These are phyloP conservation scores for Panthera tigris DNA, from an alignment of 2,113 vertebrate genomes.

Conservation along the genomic window DNA sequence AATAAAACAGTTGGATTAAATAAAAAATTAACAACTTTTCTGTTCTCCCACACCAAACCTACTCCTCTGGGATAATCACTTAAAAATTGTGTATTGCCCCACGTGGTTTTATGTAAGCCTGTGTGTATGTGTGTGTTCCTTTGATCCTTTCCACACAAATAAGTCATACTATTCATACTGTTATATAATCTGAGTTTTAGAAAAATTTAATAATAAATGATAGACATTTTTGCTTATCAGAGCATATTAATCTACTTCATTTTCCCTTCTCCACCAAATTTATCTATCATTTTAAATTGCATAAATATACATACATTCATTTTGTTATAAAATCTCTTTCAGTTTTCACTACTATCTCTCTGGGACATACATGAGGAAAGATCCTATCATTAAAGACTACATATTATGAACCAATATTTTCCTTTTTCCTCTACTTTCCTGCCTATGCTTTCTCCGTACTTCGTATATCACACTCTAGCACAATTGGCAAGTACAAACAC, in stretches of 20 bases:
- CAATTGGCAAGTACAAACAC: background rate
- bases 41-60: background rate
- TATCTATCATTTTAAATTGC: background rate
- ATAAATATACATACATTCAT: background rate
- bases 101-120: background rate
- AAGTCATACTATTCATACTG: background rate
- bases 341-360: background rate
- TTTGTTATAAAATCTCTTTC: background rate
- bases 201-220: background rate
- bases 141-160: conserved; percentile 28
- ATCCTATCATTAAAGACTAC: background rate
- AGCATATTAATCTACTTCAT: background rate
- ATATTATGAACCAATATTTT: background rate
- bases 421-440: background rate
- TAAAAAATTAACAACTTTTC: background rate
- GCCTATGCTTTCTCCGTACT: background rate
- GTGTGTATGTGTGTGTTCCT: background rate
- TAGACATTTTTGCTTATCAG: background rate
- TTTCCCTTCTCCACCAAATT: background rate
- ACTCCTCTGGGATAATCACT: background rate
- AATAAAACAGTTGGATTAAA: background rate
- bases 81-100: background rate
- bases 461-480: background rate
- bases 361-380: background rate
- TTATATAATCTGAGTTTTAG: background rate